Base-by-base conservation (phyloP, 2,113 vertebrate genomes). In the Oncorhynchus kisutch region DNA sequence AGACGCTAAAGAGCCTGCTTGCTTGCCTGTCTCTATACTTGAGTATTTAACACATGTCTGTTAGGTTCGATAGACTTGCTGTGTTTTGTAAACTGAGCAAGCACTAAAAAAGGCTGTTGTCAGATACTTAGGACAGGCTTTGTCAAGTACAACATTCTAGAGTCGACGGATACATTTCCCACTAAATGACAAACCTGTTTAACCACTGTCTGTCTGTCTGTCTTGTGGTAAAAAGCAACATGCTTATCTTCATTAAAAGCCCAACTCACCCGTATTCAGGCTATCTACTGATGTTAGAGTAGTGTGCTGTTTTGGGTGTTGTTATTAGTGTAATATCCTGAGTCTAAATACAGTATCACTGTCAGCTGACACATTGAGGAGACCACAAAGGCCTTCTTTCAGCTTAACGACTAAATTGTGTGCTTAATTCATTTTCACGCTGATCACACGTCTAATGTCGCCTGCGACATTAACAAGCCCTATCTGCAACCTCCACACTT, bases 341-440 rank as follows among this genome's bases (percentile, higher is more conserved):
- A 72, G 72, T 78, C 78, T 72, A 29, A 72, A 75, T 72, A 72
- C 71, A 80, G 54, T 68, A 84, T 85, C 78, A 77, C 48, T 77
- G 70, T 91, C 87, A 91, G 87, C 86, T 89, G 88, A 90, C 81
- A 54, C 69, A 70, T 82, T 51, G 54, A 49, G 73, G 73, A 78
- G 31, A 77, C 51, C 78, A 85, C 84, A 87, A 86, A 85, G 73
- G 76, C 66, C 60, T 82, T 78, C 78, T 69, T 87, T 90, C 54
- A 84, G 59, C 78, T 78, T 34, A 81, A 86, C 81, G 78, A 64
- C 75, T 81, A 78, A 90, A 81, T 84, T 79, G 57, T 85, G 81
- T 82, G 64, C 66, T 87, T 86, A 84, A 88, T 89, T 79, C 25
- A 84, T 90, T 89, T 87, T 71, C 83, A 85, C 73, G 75, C 82